These are phyloP conservation scores for Diaperis boleti DNA, from an alignment of 2,888 invertebrate species.

Conservation along the genomic window DNA sequence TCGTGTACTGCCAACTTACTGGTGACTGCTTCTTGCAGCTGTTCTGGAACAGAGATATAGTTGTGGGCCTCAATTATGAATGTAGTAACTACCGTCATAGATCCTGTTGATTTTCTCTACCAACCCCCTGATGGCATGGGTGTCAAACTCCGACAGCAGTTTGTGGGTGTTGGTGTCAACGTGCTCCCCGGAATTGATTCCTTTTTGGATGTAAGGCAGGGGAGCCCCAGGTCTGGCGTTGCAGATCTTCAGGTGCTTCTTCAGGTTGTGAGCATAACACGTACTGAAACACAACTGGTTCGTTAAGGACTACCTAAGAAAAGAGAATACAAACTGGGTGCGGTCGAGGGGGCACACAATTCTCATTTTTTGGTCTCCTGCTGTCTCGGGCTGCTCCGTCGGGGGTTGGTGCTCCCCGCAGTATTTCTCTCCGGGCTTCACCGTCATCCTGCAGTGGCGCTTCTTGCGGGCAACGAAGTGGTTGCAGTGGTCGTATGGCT, in stretches of 20 bases:
- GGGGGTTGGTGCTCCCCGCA: constrained; percentile 77
- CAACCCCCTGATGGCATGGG: constrained; percentile 62
- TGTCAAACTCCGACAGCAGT: constrained; percentile 64
- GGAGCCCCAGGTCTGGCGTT: constrained; percentile 72
- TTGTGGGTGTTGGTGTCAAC: constrained; percentile 47
- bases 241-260: constrained; percentile 79
- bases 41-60: not conserved
- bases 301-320: constrained; percentile 8
- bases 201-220: constrained; percentile 70
- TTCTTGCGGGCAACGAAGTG: constrained; percentile 79
- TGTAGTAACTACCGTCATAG: constrained; percentile 57
- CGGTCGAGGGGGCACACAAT: constrained; percentile 80
- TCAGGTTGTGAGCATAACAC: constrained; percentile 75
- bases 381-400: constrained; percentile 57
- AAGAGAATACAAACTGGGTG: constrained; percentile 72
- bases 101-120: constrained; percentile 66
- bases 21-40: constrained; percentile 55
- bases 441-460: constrained; percentile 81
- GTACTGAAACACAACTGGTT: constrained; percentile 75
- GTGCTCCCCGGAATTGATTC: constrained; percentile 65
- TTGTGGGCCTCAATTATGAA: too few relatives aligned
- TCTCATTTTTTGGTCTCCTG: constrained; percentile 63
- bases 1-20: constrained; percentile 63
- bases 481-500: constrained; percentile 67
- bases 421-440: constrained; percentile 75